phyloP scores from a whole-genome alignment of 2,888 invertebrate species.

The Drosophila lutescens region DNA sequence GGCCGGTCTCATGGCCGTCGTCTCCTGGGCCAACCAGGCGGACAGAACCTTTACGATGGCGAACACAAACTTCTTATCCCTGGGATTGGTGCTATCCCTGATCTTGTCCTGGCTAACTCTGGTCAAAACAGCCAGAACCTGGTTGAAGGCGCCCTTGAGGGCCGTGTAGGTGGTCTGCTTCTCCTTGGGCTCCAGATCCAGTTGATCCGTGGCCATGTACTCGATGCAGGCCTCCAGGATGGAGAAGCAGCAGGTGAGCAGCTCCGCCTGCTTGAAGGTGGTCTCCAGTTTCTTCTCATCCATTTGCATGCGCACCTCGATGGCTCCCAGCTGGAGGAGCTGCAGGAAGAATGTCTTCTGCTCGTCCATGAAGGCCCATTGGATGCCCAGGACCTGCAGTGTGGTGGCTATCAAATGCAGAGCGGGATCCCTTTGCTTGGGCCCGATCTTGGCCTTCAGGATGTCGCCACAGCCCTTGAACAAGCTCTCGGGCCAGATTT shows the following conservation, averaged over 20 bases:
- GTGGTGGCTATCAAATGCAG: slow-evolving; percentile 92
- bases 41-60: slow-evolving; percentile 93
- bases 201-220: slow-evolving; percentile 91
- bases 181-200: slow-evolving; percentile 95
- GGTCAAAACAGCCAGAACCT: slow-evolving; percentile 90
- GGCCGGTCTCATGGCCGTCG: slow-evolving; percentile 93
- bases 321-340: slow-evolving; percentile 93
- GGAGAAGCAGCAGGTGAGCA: slow-evolving; percentile 92
- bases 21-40: slow-evolving; percentile 96
- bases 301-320: slow-evolving; percentile 97
- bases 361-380: slow-evolving; percentile 92
- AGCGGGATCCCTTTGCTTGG: slow-evolving; percentile 95
- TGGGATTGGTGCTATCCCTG: slow-evolving; percentile 88
- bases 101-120: slow-evolving; percentile 91
- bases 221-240: slow-evolving; percentile 92
- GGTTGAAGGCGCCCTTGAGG: slow-evolving; percentile 94
- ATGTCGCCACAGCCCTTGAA: slow-evolving; percentile 93
- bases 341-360: slow-evolving; percentile 93
- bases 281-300: slow-evolving; percentile 94
- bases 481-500: slow-evolving; percentile 92
- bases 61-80: slow-evolving; percentile 92
- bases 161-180: slow-evolving; percentile 95
- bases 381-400: slow-evolving; percentile 92
- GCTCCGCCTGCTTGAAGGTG: slow-evolving; percentile 90
- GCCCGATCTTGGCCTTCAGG: slow-evolving; percentile 93